Percentiles rank a stretch among this genome's conserved stretches.
phyloP scores from a whole-genome alignment of 2,797 vertebrate genomes.

The Myripristis murdjan region DNA sequence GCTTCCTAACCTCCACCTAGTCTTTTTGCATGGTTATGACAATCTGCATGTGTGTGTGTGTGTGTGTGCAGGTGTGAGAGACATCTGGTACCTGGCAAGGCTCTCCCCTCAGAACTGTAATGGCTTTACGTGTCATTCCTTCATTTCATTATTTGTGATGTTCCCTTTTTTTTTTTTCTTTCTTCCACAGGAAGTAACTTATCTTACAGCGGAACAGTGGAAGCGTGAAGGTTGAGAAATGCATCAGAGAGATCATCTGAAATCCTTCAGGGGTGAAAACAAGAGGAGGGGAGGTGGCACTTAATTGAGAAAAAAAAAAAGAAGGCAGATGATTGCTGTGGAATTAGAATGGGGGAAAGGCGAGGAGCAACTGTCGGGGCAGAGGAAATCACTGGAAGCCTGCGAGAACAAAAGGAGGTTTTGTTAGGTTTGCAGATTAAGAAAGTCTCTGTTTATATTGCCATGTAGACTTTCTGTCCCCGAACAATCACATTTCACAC shows the following conservation, averaged over 20 bases:
- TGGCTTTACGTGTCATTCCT: constrained; percentile 58
- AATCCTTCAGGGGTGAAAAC: constrained; percentile 53
- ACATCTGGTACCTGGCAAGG: constrained; percentile 11
- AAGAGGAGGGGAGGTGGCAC: constrained; percentile 43
- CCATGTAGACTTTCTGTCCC: constrained; percentile 65
- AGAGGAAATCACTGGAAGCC: constrained; percentile 37
- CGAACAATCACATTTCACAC: constrained; percentile 70
- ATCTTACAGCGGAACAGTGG: constrained; percentile 53
- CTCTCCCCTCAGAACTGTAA: constrained; percentile 29
- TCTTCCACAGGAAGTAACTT: constrained; percentile 56
- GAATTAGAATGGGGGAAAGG: constrained; percentile 62
- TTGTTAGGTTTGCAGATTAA: constrained; percentile 55
- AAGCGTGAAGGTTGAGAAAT: constrained; percentile 66
- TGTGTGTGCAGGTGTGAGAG: neutral
- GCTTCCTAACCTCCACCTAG: constrained; percentile 5
- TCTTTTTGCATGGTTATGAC: neutral
- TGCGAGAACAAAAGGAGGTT: constrained; percentile 40
- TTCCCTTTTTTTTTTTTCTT: constrained; percentile 72
- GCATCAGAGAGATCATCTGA: constrained; percentile 51
- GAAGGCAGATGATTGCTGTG: constrained; percentile 61
- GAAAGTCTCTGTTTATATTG: constrained; percentile 56
- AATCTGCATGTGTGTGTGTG: neutral
- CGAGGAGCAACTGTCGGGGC: constrained; percentile 41
- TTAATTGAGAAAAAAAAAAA: constrained; percentile 70
- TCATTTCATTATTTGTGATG: constrained; percentile 67